A percentile compares a stretch with the other conserved stretches of the same genome.
Evolutionary conservation across 2,888 invertebrate genomes (phyloP).

Genomic region (Parasteatoda lunata): DNA sequence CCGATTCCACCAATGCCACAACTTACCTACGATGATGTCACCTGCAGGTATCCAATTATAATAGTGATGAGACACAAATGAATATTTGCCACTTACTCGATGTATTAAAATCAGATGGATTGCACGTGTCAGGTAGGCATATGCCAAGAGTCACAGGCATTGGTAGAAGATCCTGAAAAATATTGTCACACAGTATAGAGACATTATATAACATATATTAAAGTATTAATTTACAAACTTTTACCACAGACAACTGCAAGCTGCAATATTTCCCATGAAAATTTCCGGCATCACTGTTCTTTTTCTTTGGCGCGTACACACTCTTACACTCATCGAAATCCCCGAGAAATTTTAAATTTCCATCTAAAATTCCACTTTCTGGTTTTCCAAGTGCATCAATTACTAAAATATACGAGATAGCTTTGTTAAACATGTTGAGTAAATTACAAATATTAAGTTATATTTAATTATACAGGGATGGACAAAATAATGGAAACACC

Average conservation of each 20-base stretch:
- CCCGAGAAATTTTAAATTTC: slow-evolving; percentile 17
- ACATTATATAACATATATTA: background rate
- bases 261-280: slow-evolving; percentile 32
- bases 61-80: background rate
- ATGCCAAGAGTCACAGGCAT: background rate
- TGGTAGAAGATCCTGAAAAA: too few species aligned
- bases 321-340: slow-evolving; percentile 25
- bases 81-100: background rate
- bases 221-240: background rate
- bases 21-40: too few species aligned
- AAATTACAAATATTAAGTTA: too few species aligned
- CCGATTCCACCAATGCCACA: too few species aligned
- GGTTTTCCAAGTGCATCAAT: slow-evolving; percentile 38
- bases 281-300: background rate
- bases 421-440: too few species aligned
- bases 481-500: too few species aligned
- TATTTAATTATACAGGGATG: too few species aligned
- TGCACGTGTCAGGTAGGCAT: slow-evolving; percentile 18
- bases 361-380: slow-evolving; percentile 26
- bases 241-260: background rate
- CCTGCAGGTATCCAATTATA: too few species aligned
- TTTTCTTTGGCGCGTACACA: slow-evolving; percentile 9
- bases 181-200: background rate
- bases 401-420: slow-evolving; percentile 3
- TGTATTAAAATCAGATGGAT: background rate